Evolutionary conservation across 2,888 invertebrate genomes (phyloP), one percentile per base, ranked within the genome.

Genomic region (Pollenia labialis): DNA sequence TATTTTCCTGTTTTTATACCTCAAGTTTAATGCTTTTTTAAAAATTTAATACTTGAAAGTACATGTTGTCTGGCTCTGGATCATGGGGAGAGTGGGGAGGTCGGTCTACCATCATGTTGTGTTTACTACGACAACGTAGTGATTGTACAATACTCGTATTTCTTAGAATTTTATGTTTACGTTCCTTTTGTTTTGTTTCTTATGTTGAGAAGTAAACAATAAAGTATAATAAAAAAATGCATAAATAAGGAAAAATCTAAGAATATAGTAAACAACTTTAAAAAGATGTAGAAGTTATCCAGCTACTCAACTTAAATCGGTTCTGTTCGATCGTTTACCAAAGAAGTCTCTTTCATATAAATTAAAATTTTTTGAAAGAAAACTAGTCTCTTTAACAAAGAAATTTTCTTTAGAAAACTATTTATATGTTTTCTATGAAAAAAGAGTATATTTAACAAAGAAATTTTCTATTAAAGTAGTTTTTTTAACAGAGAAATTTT

Each of bases 101-200:
- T 32, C 32, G 18, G 23, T 40, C 52, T 44, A 52, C 23, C 75
- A 60, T 58, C 60, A 44, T 44, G 42, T 58, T 72, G 16, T 77
- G 7, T 56, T 32, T 46, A 81, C 71, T 62, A 64, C 44, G 72
- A 46, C 42, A 74, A 66, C 66, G 50, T 56, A 52, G 52, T 71
- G 81, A 81, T 81, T 79, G 86, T 76, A 80, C n/a, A 72, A 76
- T 64, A 71, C 76, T 79, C 60, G 81, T 81, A 75, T 85, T 87
- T 87, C 77, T 69, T 69, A 77, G 77, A 85, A 85, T 79, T 81
- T 87, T 75, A 81, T 87, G 69, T 81, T 81, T 81, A 85, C 56
- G 76, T 79, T 85, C 62, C 32, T 64, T 72, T 68, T 44, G 50
- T 18, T n/a, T 60, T 6, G 1, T 58, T 48, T 42, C 50, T 60